Conservation (phyloP, 2,113 vertebrate genomes). For the Pseudolaguvia tuberculata region DNA sequence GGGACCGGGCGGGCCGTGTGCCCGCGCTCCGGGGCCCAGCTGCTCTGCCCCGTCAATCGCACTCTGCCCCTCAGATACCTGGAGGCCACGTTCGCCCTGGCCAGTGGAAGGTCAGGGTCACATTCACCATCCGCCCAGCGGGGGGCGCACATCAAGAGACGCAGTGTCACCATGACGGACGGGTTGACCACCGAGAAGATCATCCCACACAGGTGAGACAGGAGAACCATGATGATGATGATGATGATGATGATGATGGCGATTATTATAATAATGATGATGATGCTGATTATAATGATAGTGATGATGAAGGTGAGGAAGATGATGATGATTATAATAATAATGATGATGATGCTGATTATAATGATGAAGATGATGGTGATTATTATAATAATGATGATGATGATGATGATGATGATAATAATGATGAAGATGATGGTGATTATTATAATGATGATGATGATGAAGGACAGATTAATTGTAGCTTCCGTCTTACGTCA, state of each 20-base stretch:
- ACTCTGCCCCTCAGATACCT: slow-evolving; percentile 93
- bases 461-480: not conserved
- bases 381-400: not conserved
- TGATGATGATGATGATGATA: not conserved
- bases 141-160: slow-evolving; percentile 89
- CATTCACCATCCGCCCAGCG: slow-evolving; percentile 81
- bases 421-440: no score
- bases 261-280: not conserved
- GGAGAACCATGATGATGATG: not conserved
- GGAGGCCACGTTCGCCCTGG: slow-evolving; percentile 89
- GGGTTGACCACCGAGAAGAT: slow-evolving; percentile 90
- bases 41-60: slow-evolving; percentile 93
- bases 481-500: slow-evolving; percentile 43
- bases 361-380: no score
- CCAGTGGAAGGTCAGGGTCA: slow-evolving; percentile 74
- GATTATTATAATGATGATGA: slow-evolving; percentile 9
- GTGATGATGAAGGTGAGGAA: no score
- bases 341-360: not conserved
- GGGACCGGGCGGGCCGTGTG: slow-evolving; percentile 85
- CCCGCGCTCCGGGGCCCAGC: slow-evolving; percentile 79
- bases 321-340: not conserved
- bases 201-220: slow-evolving; percentile 83
- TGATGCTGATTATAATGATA: no score
- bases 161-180: slow-evolving; percentile 93
- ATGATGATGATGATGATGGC: slow-evolving; percentile 13